Evolutionary conservation across 2,888 invertebrate species (phyloP), one percentile per base, ranked within the genome.

Genomic region (Sthenelais limicola): DNA sequence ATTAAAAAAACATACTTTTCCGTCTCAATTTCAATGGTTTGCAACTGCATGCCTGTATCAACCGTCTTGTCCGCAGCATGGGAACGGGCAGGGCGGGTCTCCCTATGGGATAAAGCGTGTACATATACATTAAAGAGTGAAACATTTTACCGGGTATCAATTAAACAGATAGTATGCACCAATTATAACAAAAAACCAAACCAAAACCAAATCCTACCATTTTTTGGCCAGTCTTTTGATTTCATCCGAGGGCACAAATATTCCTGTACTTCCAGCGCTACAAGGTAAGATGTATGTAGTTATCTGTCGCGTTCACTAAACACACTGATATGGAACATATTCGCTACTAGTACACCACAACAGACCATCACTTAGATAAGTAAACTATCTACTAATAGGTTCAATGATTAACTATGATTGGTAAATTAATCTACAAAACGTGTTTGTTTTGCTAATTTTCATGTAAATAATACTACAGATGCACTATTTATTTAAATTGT

Each of bases 21-120:
- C 43, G 43, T 15, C 43, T 43, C 12, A 9, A 15, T 43, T 43
- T 9, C 18, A 48, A 67, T 48, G 47, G 67, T 43, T 35, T 51
- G 28, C 67, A 78, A 79, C 71, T 82, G 81, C 54, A 85, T 82
- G 12, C 85, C 85, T 35, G 81, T 82, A 75, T 85, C 84, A 28
- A 84, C 80, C 18, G 81, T 79, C 58, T 82, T 82, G 73, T 84
- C 85, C 15, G 48, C n/a, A n/a, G n/a, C n/a, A n/a, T n/a, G n/a
- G n/a, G 38, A 26, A 24, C 62, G 35, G 15, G 9, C 24, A 35
- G 21, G 18, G 28, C 18, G 26, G 26, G 26, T 26, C 38, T 62
- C 62, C 62, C 62, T 58, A 24, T 33, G 26, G 51, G 24, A n/a
- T 33, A 12, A 26, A 52, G 52, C 2, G 24, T 30, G 12, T 3